These are phyloP conservation scores for Cheilosia scutellata DNA, from an alignment of 2,888 invertebrate species.

Conservation along the genomic window DNA sequence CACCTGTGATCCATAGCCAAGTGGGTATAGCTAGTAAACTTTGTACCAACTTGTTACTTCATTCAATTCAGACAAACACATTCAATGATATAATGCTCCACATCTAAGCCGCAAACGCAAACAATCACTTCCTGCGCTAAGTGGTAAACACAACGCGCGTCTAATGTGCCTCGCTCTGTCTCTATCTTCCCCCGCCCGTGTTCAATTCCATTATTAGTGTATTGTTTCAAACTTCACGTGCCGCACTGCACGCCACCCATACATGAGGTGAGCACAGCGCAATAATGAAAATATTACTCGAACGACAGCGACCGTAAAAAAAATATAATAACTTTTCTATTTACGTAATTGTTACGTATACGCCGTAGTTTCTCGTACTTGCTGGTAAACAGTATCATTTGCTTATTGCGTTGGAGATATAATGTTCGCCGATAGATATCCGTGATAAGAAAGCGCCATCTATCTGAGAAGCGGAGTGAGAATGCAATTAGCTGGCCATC, in stretches of 20 bases:
- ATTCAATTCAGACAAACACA: slow-evolving; percentile 2
- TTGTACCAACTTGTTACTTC: slow-evolving; percentile 2
- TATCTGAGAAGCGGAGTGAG: not conserved
- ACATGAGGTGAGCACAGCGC: slow-evolving; percentile 10
- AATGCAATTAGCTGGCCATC: slow-evolving; percentile 13
- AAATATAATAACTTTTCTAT: slow-evolving; percentile 14
- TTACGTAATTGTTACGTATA: slow-evolving; percentile 70
- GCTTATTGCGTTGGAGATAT: slow-evolving; percentile 56
- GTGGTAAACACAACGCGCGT: slow-evolving; percentile 34
- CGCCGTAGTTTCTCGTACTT: slow-evolving; percentile 56
- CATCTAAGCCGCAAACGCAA: slow-evolving; percentile 45
- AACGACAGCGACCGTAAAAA: slow-evolving; percentile 36
- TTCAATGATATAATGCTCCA: slow-evolving; percentile 41
- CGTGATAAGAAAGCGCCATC: slow-evolving; percentile 42
- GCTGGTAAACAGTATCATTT: slow-evolving; percentile 63
- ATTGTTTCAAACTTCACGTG: slow-evolving; percentile 71
- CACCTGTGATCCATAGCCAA: not conserved
- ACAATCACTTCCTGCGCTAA: slow-evolving; percentile 48
- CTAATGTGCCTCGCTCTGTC: slow-evolving; percentile 7
- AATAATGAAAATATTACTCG: slow-evolving; percentile 57
- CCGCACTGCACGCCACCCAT: slow-evolving; percentile 54
- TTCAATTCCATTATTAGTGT: slow-evolving; percentile 43
- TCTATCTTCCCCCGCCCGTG: slow-evolving; percentile 7
- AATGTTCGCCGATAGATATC: slow-evolving; percentile 26
- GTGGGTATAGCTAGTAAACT: not conserved